A percentile compares a stretch with the other conserved stretches of the same genome.
Evolutionary conservation across 2,888 invertebrate genomes (phyloP).

Genomic region (Ochropacha duplaris): DNA sequence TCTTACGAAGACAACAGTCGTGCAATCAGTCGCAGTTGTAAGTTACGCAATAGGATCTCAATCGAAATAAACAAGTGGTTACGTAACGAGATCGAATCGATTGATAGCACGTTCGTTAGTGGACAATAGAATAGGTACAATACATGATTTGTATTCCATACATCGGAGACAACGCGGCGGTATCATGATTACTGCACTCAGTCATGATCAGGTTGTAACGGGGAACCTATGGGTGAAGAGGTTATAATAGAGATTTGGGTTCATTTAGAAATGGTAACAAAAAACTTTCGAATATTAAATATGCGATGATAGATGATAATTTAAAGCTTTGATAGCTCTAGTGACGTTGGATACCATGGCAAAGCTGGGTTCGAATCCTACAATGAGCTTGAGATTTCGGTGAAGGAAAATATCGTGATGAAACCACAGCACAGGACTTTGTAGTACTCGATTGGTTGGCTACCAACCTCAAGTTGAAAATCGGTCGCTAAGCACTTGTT

Average conservation of each 20-base stretch:
- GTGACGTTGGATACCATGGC: too few relatives aligned
- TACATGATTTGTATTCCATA: not conserved
- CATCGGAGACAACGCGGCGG: not conserved
- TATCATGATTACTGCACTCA: not conserved
- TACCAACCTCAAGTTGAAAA: too few relatives aligned
- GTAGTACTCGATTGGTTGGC: too few relatives aligned
- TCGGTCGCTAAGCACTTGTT: too few relatives aligned
- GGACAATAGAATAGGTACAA: conserved; percentile 11
- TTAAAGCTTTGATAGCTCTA: too few relatives aligned
- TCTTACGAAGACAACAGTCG: not conserved
- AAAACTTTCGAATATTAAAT: too few relatives aligned
- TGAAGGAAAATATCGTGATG: too few relatives aligned
- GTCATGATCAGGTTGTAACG: not conserved
- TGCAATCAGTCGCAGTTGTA: not conserved
- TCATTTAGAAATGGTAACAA: too few relatives aligned
- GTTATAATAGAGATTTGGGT: not conserved
- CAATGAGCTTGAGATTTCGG: too few relatives aligned
- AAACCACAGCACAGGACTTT: too few relatives aligned
- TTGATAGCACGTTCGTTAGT: conserved; percentile 10
- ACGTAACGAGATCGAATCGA: conserved; percentile 9
- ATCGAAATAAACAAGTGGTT: conserved; percentile 10
- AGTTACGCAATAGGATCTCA: not conserved
- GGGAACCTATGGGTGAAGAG: not conserved
- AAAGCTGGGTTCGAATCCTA: too few relatives aligned
- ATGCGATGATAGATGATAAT: too few relatives aligned